phyloP scores from a whole-genome alignment of 2,113 vertebrate species.

The Brachyistius frenatus region DNA sequence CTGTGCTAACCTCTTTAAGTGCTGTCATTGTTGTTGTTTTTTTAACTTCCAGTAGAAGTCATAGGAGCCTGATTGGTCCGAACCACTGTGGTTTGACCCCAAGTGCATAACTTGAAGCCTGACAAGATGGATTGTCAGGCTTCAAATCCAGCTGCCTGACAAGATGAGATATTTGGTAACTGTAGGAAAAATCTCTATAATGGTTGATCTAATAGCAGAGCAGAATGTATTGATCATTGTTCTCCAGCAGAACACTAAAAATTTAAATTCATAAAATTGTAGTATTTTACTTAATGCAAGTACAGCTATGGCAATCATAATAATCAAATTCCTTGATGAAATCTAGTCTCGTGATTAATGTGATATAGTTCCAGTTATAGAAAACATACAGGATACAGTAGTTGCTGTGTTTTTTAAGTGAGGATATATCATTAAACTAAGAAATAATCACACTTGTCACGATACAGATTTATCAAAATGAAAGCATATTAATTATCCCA shows the following conservation, averaged over 20 bases:
- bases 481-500: not conserved
- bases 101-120: too few species aligned
- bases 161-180: not conserved
- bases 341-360: not conserved
- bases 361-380: not conserved
- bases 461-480: not conserved
- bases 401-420: not conserved
- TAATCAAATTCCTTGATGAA: not conserved
- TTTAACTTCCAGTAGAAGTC: too few species aligned
- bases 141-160: too few species aligned
- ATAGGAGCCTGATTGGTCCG: too few species aligned
- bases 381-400: not conserved
- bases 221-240: conserved; percentile 19
- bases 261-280: not conserved
- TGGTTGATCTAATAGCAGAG: not conserved
- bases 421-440: not conserved
- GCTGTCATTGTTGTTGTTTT: too few species aligned
- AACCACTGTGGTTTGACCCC: too few species aligned
- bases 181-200: not conserved
- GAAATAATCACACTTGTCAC: not conserved
- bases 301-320: not conserved
- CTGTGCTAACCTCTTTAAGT: too few species aligned
- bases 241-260: not conserved
- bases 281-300: conserved; percentile 2
- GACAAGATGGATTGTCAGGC: too few species aligned